Evolutionary conservation across 2,888 invertebrate species (phyloP).

Genomic region (Hydriomena furcata): DNA sequence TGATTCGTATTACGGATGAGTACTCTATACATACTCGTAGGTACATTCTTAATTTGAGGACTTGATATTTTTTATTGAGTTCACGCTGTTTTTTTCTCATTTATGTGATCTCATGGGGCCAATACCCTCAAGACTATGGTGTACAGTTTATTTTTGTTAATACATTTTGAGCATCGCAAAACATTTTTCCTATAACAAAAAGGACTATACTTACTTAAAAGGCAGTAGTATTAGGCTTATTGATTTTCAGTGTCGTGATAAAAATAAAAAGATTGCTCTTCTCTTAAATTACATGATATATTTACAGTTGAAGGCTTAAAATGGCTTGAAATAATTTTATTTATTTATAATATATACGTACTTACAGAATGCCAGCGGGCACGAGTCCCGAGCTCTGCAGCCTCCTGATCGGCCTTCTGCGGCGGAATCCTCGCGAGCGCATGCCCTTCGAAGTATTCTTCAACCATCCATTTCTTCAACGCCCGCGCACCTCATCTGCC

Average conservation of each 20-base stretch:
- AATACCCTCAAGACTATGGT: conserved; percentile 9
- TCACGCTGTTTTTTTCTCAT: conserved; percentile 21
- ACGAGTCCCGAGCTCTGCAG: conserved; percentile 95
- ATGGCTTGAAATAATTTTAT: too few relatives aligned
- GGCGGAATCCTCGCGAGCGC: conserved; percentile 96
- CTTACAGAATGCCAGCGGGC: conserved; percentile 93
- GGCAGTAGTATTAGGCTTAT: too few relatives aligned
- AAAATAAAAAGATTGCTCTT: too few relatives aligned
- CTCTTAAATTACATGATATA: too few relatives aligned
- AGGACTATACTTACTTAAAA: too few relatives aligned
- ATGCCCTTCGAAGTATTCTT: conserved; percentile 99
- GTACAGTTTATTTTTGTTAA: conserved; percentile 6
- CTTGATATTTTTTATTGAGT: conserved; percentile 33
- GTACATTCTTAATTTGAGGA: conserved; percentile 11
- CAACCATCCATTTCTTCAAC: conserved; percentile 94
- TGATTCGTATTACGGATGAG: not conserved
- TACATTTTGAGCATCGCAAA: not conserved
- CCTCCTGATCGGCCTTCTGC: conserved; percentile 92
- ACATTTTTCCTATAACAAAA: not conserved
- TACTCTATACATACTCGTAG: too few relatives aligned
- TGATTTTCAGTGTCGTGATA: too few relatives aligned
- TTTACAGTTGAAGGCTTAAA: too few relatives aligned
- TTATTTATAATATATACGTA: conserved; percentile 3
- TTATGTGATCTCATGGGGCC: conserved; percentile 13
- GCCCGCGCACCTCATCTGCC: conserved; percentile 80